A percentile compares a stretch with the other conserved stretches of the same genome.
Evolutionary conservation across 2,797 vertebrate species (phyloP).

Genomic region (Coregonus ussuriensis): DNA sequence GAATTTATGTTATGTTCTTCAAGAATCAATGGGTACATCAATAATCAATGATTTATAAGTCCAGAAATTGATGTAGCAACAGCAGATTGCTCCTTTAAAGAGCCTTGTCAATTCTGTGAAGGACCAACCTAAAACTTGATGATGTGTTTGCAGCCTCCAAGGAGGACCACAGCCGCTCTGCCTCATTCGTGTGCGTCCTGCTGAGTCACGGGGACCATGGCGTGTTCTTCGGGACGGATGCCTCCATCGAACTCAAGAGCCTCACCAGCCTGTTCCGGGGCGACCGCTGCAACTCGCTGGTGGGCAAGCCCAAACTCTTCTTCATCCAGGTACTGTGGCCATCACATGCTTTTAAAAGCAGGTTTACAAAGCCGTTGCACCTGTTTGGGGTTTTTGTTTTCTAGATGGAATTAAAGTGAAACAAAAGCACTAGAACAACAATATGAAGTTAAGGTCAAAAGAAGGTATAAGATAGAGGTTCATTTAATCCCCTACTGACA

Average conservation of each 20-base stretch:
- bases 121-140: background rate
- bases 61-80: too few species aligned
- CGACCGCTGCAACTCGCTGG: slow-evolving; percentile 70
- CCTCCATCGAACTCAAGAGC: slow-evolving; percentile 59
- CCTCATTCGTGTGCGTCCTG: slow-evolving; percentile 76
- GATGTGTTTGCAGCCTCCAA: slow-evolving; percentile 58
- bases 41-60: too few species aligned
- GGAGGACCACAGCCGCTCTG: slow-evolving; percentile 71
- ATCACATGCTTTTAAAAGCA: background rate
- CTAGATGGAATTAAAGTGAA: background rate
- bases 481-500: too few species aligned
- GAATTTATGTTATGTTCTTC: too few species aligned
- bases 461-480: too few species aligned
- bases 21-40: too few species aligned
- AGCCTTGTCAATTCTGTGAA: background rate
- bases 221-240: slow-evolving; percentile 75
- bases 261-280: slow-evolving; percentile 77
- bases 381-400: background rate
- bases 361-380: background rate
- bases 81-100: background rate
- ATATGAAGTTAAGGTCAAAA: too few species aligned
- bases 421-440: too few species aligned
- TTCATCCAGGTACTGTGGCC: slow-evolving; percentile 76
- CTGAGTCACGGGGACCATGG: slow-evolving; percentile 82
- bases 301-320: slow-evolving; percentile 81